Percentiles rank a stretch among this genome's conserved stretches.
phyloP scores from a whole-genome alignment of 2,113 vertebrate genomes.

The Entelurus aequoreus region DNA sequence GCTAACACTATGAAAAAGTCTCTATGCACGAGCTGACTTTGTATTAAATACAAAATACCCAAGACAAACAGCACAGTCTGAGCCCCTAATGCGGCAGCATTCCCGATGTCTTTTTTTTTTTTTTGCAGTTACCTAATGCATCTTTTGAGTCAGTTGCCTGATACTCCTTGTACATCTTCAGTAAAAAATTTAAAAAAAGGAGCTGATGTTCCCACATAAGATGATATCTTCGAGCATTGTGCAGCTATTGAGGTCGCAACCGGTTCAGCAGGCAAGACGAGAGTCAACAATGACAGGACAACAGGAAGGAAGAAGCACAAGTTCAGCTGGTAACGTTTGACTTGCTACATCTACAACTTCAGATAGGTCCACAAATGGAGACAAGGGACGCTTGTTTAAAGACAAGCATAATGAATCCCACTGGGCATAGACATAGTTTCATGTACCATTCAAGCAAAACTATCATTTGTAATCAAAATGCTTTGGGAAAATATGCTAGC shows the following conservation, averaged over 20 bases:
- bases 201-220: neutral
- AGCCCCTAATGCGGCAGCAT: too few species aligned
- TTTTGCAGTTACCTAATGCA: too few species aligned
- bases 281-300: conserved; percentile 6
- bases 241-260: conserved; percentile 19
- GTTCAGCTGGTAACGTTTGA: neutral
- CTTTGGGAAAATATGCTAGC: too few species aligned
- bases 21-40: too few species aligned
- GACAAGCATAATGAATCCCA: too few species aligned
- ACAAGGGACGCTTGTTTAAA: neutral
- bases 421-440: neutral
- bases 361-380: neutral
- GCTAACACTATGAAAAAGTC: neutral
- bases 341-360: neutral
- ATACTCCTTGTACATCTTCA: neutral
- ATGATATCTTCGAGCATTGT: conserved; percentile 1
- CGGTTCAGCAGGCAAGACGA: conserved; percentile 43
- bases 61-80: neutral
- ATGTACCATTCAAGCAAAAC: too few species aligned
- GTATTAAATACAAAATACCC: neutral
- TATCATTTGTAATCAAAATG: too few species aligned
- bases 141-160: neutral
- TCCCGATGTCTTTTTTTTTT: too few species aligned
- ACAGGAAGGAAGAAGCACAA: conserved; percentile 9
- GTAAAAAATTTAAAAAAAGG: neutral